phyloP scores from a whole-genome alignment of 2,797 vertebrate genomes.

The Kryptolebias ocellatus region DNA sequence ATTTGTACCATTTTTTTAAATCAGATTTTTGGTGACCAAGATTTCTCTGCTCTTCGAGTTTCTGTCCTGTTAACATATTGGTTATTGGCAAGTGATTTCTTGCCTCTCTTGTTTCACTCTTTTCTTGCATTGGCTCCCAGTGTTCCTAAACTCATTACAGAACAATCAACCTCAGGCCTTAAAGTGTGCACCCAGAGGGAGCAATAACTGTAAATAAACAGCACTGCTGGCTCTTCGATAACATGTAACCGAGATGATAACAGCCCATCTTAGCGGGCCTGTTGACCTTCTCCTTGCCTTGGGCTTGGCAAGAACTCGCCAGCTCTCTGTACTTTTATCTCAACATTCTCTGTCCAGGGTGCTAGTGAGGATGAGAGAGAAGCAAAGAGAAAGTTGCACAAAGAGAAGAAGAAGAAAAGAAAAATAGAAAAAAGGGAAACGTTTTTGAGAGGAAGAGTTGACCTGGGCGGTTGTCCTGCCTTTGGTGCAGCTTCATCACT shows the following conservation, averaged over 20 bases:
- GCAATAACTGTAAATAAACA: conserved; percentile 95
- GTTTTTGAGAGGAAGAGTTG: conserved; percentile 37
- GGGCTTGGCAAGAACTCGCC: conserved; percentile 88
- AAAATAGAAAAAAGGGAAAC: conserved; percentile 36
- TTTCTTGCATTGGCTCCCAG: conserved; percentile 72
- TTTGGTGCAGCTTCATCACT: conserved; percentile 40
- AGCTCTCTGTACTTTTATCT: conserved; percentile 88
- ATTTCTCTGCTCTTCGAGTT: conserved; percentile 43
- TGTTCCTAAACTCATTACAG: conserved; percentile 90
- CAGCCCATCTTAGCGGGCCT: conserved; percentile 87
- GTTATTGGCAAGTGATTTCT: conserved; percentile 73
- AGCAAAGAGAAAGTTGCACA: conserved; percentile 43
- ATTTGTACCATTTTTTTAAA: too few relatives aligned
- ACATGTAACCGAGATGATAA: conserved; percentile 91
- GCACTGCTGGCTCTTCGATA: conserved; percentile 88
- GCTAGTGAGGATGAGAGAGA: conserved; percentile 59
- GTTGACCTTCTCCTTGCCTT: conserved; percentile 92
- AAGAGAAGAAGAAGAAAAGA: conserved; percentile 49
- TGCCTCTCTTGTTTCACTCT: conserved; percentile 71
- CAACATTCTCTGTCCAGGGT: conserved; percentile 76
- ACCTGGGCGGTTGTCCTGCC: conserved; percentile 66
- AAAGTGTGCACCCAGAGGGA: conserved; percentile 89
- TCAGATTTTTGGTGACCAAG: conserved; percentile 37
- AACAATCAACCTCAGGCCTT: conserved; percentile 86
- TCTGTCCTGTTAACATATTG: conserved; percentile 61